Percentiles rank a stretch among this genome's conserved stretches.
Evolutionary conservation across 2,888 invertebrate genomes (phyloP).

Genomic region (Calliopum simillimum): DNA sequence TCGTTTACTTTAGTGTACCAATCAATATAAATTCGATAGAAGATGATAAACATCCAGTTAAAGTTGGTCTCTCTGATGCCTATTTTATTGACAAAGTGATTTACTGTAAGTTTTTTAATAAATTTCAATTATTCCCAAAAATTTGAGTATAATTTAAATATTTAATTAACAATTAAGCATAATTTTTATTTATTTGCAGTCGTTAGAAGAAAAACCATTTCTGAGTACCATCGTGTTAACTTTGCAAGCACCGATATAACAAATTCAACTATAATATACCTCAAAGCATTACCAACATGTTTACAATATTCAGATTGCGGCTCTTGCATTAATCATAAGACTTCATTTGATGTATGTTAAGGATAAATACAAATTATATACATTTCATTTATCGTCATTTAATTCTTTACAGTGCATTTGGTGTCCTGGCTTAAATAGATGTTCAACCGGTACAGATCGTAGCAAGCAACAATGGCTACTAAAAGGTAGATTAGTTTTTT

Average conservation of each 20-base stretch:
- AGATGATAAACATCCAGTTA: constrained; percentile 92
- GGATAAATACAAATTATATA: background rate
- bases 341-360: background rate
- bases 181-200: constrained; percentile 71
- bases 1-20: constrained; percentile 90
- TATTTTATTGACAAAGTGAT: constrained; percentile 91
- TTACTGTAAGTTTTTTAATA: constrained; percentile 77
- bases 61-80: constrained; percentile 97
- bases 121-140: background rate
- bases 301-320: constrained; percentile 80
- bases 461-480: constrained; percentile 88
- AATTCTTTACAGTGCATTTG: constrained; percentile 79
- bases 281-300: constrained; percentile 88
- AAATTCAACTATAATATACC: constrained; percentile 83
- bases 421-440: constrained; percentile 84
- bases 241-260: constrained; percentile 81
- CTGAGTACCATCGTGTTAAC: constrained; percentile 93
- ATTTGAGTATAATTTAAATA: background rate
- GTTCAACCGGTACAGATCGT: constrained; percentile 91
- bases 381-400: constrained; percentile 6
- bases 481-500: constrained; percentile 67
- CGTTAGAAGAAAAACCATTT: constrained; percentile 92
- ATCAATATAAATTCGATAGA: constrained; percentile 81
- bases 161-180: no score
- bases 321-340: constrained; percentile 74